Evolutionary conservation across 2,113 vertebrate species (phyloP), one percentile per base, ranked within the genome.

Genomic region (Hemichromis elongatus): DNA sequence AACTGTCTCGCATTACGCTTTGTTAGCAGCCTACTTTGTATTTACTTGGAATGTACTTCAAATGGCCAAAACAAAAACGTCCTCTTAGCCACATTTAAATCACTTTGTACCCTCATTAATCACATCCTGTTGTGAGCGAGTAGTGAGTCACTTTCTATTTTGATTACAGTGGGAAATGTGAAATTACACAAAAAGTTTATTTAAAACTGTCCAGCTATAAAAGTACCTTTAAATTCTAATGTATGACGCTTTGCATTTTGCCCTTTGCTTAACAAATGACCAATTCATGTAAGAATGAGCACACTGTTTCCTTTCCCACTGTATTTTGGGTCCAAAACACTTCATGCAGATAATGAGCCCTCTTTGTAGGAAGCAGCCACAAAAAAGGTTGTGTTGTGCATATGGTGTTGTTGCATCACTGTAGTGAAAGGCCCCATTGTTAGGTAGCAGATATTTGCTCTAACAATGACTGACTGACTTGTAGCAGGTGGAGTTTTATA

Each of bases 151-250:
- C 26, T 81, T 84, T n/a, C 77, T 63, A 47, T 16, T 80, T 54
- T 82, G 24, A 90, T 28, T 3, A 89, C 93, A 94, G 88, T 68
- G 90, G 92, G 91, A 93, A 92, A 86, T 53, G 91, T 90, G 70
- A 90, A 86, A 80, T 3, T 40, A 77, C 9, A 6, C n/a, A 54
- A 52, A 18, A 19, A 9, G 10, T 16, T 21, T 12, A 73, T 85
- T 63, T 37, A 2, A 82, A 59, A 57, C 21, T 77, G 61, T 63
- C 33, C 57, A 75, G n/a, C 78, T 68, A 28, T 35, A 53, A 57
- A 90, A 86, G 52, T 52, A 40, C 75, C n/a, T 66, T 40, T 59
- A 8, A 85, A 77, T 3, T 6, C 30, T 2, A 77, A 54, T n/a
- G 11, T 1, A 4, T 14, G 3, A 7, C 16, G n/a, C 13, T 35